phyloP scores from a whole-genome alignment of 2,888 invertebrate species.

The Homarus gammarus region DNA sequence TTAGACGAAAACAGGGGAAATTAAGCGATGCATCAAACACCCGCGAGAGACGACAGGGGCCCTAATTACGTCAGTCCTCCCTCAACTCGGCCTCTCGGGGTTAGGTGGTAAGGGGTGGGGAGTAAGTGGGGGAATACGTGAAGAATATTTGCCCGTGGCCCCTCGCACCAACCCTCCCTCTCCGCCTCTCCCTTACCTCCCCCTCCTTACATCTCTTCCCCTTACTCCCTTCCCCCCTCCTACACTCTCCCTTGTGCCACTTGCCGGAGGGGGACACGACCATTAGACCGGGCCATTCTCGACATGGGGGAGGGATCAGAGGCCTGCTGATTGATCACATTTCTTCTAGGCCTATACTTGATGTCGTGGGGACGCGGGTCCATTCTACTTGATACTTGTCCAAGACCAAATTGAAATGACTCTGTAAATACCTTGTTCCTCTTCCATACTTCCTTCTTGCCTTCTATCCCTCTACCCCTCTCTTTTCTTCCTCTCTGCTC shows the following conservation, averaged over 20 bases:
- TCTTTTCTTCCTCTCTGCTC: neutral
- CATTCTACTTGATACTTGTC: slow-evolving; percentile 13
- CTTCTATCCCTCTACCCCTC: neutral
- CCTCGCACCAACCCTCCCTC: neutral
- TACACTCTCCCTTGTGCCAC: slow-evolving; percentile 23
- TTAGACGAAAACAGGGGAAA: slow-evolving; percentile 49
- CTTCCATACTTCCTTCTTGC: slow-evolving; percentile 11
- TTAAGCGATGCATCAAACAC: slow-evolving; percentile 56
- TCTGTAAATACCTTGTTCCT: neutral
- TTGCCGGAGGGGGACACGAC: slow-evolving; percentile 56
- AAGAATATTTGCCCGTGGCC: slow-evolving; percentile 30
- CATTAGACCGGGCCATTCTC: slow-evolving; percentile 59
- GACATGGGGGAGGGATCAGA: slow-evolving; percentile 24
- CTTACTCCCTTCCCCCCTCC: neutral
- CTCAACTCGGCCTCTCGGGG: slow-evolving; percentile 20
- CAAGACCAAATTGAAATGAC: neutral
- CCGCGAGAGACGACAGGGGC: slow-evolving; percentile 44
- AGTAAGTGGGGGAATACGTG: neutral
- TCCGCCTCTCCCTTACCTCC: slow-evolving; percentile 16
- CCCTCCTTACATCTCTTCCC: neutral
- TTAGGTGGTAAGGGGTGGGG: neutral
- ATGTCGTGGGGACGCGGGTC: slow-evolving; percentile 7
- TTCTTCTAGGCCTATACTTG: slow-evolving; percentile 50
- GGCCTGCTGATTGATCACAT: slow-evolving; percentile 42
- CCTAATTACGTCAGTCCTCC: slow-evolving; percentile 54